A percentile compares a stretch with the other conserved stretches of the same genome.
phyloP scores from a whole-genome alignment of 2,113 vertebrate species.

The Mastomys coucha region DNA sequence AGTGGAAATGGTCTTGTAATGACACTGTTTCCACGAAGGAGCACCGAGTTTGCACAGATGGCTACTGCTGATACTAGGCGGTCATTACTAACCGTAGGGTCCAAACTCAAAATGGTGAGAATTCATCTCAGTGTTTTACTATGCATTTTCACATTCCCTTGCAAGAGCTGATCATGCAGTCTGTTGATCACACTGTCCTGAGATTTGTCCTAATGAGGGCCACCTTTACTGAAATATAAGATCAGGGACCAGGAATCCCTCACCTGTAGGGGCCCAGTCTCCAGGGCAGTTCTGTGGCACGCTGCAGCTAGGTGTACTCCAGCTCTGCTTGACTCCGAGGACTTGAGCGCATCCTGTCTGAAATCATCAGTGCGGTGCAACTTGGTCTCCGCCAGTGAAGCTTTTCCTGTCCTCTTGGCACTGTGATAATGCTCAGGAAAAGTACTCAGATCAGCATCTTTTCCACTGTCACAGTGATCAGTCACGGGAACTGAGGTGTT shows the following conservation, averaged over 20 bases:
- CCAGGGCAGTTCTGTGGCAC: neutral
- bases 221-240: neutral
- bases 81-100: neutral
- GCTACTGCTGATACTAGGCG: neutral
- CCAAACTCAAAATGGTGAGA: neutral
- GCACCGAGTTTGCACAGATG: neutral
- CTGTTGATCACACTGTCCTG: neutral
- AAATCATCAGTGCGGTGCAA: neutral
- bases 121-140: neutral
- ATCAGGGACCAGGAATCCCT: neutral
- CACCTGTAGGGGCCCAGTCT: neutral
- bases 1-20: neutral
- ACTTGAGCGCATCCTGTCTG: neutral
- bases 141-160: neutral
- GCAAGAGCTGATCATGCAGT: neutral
- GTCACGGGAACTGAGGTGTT: neutral
- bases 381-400: neutral
- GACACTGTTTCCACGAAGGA: neutral
- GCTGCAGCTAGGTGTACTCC: neutral
- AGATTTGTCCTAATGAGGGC: accelerated
- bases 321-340: neutral
- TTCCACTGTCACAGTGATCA: neutral
- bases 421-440: neutral
- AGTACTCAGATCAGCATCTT: neutral
- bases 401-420: neutral